Evolutionary conservation across 2,888 invertebrate species (phyloP).

Genomic region (Venustoraphidia nigricollis): DNA sequence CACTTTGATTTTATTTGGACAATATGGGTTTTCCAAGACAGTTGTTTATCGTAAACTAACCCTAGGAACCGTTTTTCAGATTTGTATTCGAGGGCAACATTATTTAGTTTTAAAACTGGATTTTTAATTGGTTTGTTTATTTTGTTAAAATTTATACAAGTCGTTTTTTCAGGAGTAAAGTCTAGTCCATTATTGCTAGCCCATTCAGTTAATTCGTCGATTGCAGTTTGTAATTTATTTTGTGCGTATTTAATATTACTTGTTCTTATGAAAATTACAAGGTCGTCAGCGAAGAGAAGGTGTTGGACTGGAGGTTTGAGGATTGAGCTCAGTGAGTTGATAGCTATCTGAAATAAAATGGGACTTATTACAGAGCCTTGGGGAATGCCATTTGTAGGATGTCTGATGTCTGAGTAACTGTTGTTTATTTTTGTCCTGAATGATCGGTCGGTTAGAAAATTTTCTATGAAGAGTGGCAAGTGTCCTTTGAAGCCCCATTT

Average conservation of each 20-base stretch:
- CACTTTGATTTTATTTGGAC: neutral
- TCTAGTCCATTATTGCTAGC: neutral
- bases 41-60: neutral
- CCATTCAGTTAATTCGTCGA: conserved; percentile 4
- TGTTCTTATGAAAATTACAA: conserved; percentile 1
- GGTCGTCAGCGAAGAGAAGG: neutral
- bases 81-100: too few species aligned
- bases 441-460: neutral
- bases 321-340: neutral
- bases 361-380: conserved; percentile 2
- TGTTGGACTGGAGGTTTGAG: neutral
- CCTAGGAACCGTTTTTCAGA: neutral
- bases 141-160: neutral
- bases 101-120: neutral
- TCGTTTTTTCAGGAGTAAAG: conserved; percentile 4
- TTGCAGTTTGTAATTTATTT: conserved; percentile 1
- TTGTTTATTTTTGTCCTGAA: neutral
- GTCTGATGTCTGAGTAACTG: neutral
- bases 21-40: neutral
- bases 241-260: conserved; percentile 3
- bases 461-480: neutral
- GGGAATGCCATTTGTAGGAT: conserved; percentile 2
- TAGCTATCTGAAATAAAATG: neutral
- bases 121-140: neutral
- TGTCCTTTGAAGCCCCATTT: neutral